Percentiles rank a stretch among this genome's conserved stretches.
Evolutionary conservation across 2,113 vertebrate genomes (phyloP).

Genomic region (Mormyrus lacerda): DNA sequence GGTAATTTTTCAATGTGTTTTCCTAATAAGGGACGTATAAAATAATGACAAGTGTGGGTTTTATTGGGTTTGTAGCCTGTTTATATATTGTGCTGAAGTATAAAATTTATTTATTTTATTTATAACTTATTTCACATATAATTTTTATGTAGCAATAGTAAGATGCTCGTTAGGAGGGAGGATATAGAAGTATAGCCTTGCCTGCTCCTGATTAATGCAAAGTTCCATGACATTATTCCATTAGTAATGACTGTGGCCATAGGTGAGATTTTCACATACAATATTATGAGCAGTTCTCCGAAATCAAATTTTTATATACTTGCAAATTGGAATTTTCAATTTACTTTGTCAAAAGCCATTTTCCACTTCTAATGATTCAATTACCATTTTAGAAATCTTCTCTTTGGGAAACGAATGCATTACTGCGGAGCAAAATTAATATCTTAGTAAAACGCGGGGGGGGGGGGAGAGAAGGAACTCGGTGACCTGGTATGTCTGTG

Average conservation of each 20-base stretch:
- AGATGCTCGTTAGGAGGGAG: neutral
- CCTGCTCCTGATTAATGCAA: neutral
- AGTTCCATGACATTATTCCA: constrained; percentile 8
- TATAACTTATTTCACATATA: neutral
- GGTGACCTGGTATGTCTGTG: neutral
- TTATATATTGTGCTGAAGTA: neutral
- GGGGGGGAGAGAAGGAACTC: no score
- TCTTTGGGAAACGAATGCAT: constrained; percentile 3
- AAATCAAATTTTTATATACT: constrained; percentile 5
- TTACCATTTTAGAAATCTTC: neutral
- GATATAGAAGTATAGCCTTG: neutral
- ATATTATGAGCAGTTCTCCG: neutral
- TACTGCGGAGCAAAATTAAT: neutral
- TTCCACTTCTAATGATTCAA: constrained; percentile 11
- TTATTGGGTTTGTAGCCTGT: neutral
- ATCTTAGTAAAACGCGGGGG: neutral
- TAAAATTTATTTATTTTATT: neutral
- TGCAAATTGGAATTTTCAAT: constrained; percentile 3
- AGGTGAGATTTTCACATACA: neutral
- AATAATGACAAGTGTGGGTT: neutral
- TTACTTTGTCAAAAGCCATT: constrained; percentile 3
- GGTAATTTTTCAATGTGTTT: neutral
- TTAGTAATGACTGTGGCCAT: constrained; percentile 1
- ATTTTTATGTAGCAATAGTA: neutral
- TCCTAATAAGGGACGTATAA: neutral